Conservation (phyloP, 2,797 vertebrate genomes). For the Xenentodon cancila region DNA sequence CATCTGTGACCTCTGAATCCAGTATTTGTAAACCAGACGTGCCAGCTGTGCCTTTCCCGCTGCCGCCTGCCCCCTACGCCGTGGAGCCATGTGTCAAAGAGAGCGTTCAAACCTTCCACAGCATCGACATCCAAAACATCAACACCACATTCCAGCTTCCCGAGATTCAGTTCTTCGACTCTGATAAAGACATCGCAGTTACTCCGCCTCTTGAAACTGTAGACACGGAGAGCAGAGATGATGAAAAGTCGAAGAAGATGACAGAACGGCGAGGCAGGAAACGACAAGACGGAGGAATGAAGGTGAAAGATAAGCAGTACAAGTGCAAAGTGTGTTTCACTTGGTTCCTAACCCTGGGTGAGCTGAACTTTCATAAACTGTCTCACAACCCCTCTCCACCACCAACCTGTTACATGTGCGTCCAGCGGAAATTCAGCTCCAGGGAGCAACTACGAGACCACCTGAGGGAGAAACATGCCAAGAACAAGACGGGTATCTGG, state of each 20-base stretch:
- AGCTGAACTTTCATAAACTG: constrained; percentile 96
- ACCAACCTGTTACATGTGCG: constrained; percentile 98
- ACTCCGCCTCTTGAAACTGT: constrained; percentile 43
- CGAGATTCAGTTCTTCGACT: constrained; percentile 84
- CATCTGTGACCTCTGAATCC: constrained; percentile 65
- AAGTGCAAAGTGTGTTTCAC: constrained; percentile 98
- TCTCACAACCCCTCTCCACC: constrained; percentile 95
- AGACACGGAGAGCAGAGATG: constrained; percentile 63
- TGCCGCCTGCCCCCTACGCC: constrained; percentile 49
- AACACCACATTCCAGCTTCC: constrained; percentile 85
- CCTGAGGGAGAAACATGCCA: constrained; percentile 93
- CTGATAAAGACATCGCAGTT: constrained; percentile 77
- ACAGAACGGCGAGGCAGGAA: constrained; percentile 79
- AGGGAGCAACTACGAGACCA: constrained; percentile 94
- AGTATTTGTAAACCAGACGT: constrained; percentile 69
- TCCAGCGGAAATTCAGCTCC: constrained; percentile 96
- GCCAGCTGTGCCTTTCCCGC: constrained; percentile 49
- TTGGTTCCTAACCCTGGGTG: constrained; percentile 92
- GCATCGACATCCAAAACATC: constrained; percentile 85
- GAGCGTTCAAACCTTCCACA: constrained; percentile 73
- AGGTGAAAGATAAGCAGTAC: constrained; percentile 91
- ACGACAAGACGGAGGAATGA: constrained; percentile 80
- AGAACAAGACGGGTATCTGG: constrained; percentile 93
- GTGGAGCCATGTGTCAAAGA: constrained; percentile 60
- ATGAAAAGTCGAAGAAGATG: constrained; percentile 74